phyloP scores from a whole-genome alignment of 2,888 invertebrate species.

The Aricia artaxerxes region DNA sequence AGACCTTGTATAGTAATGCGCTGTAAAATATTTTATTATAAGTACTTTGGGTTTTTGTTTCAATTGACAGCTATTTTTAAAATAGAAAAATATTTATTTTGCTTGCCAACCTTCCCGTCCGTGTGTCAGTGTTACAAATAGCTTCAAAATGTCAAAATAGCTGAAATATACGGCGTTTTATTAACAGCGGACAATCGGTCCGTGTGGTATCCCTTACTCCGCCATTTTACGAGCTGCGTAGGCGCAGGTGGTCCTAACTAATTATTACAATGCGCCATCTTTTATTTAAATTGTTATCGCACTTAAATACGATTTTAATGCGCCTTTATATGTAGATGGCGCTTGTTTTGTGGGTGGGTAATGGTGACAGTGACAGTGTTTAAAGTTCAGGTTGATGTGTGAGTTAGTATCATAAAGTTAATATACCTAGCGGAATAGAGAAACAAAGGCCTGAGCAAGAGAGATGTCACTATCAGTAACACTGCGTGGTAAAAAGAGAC shows the following conservation, averaged over 20 bases:
- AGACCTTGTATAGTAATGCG: too few relatives aligned
- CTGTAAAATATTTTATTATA: too few relatives aligned
- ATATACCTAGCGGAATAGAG: too few relatives aligned
- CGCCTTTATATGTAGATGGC: slow-evolving; percentile 16
- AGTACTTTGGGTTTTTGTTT: too few relatives aligned
- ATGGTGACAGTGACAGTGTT: not conserved
- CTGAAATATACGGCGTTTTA: slow-evolving; percentile 77
- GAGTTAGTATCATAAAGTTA: not conserved
- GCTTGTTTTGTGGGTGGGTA: slow-evolving; percentile 15
- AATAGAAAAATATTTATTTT: not conserved
- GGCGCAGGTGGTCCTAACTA: slow-evolving; percentile 65
- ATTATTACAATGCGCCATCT: slow-evolving; percentile 50
- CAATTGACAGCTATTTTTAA: too few relatives aligned
- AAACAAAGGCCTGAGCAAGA: too few relatives aligned
- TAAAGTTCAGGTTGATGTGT: not conserved
- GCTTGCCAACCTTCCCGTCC: slow-evolving; percentile 36
- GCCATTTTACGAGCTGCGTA: slow-evolving; percentile 71
- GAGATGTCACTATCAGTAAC: too few relatives aligned
- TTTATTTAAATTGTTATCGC: slow-evolving; percentile 29
- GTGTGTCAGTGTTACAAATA: slow-evolving; percentile 66
- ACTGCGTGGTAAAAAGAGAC: too few relatives aligned
- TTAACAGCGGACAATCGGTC: slow-evolving; percentile 74
- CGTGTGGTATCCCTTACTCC: slow-evolving; percentile 75
- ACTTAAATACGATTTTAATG: slow-evolving; percentile 17
- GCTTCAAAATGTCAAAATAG: slow-evolving; percentile 77